Evolutionary conservation across 2,113 vertebrate species (phyloP), one percentile per base, ranked within the genome.

Genomic region (Pagrus major): DNA sequence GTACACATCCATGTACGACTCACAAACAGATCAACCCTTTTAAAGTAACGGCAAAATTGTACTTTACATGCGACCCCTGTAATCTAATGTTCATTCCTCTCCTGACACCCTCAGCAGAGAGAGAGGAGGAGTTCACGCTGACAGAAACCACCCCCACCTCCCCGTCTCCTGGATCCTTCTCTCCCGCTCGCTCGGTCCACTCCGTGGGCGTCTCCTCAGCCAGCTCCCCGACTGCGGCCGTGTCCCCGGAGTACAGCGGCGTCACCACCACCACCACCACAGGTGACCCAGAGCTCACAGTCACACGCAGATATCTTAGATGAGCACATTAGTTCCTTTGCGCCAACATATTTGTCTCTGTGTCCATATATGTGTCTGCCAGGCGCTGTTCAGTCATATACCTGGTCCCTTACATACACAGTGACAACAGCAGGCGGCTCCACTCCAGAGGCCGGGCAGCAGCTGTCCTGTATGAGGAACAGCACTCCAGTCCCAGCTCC

Each of bases 381-480:
- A 99, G 98, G 97, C 87, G 96, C 97, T 76, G 97, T 99, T 97
- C 98, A 99, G 93, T 99, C 98, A 88, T 99, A 99, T 87, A 99
- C 98, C 1, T 99, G 98, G 98, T 99, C 98, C 81, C 97, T 99
- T 88, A 99, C 98, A n/a, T 99, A 99, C 93, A 99, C 98, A 44
- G 98, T 99, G 95, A 99, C 98, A 47, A 98, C 97, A 29, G 97
- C 98, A 56, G 97, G 97, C 18, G 96, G 96, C 5, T 96, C 96
- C 46, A 88, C 97, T 27, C 95, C 96, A 2, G 98, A 99, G 44
- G 96, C 92, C 29, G 94, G 96, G 60, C 96, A 97, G 73, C 98
- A 98, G 91, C 93, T 98, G 85, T 93, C 97, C 90, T 98, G 98
- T 75, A 97, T 99, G 97, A 96, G 97, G 86, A 96, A 91, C 81